phyloP scores from a whole-genome alignment of 2,888 invertebrate genomes.

The Carpatolechia fugitivella region DNA sequence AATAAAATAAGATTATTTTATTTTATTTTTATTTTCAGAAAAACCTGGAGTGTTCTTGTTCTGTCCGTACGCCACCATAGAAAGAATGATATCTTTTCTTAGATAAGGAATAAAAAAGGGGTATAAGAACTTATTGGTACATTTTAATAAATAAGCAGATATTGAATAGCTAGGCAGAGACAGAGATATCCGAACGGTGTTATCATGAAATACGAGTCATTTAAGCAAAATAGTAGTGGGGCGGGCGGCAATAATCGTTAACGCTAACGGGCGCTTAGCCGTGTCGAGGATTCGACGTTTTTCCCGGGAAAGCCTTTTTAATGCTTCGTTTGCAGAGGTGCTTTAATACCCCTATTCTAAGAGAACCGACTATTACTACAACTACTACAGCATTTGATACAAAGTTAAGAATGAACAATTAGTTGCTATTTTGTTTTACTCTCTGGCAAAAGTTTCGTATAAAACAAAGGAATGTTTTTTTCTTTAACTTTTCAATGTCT shows the following conservation, averaged over 20 bases:
- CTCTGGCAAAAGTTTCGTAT: not conserved
- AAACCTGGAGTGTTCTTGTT: too few species aligned
- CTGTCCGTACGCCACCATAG: too few species aligned
- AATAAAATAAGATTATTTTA: too few species aligned
- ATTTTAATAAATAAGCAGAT: not conserved
- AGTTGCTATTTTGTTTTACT: not conserved
- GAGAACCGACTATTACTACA: not conserved
- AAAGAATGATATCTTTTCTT: too few species aligned
- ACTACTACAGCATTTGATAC: not conserved
- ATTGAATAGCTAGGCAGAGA: constrained; percentile 25
- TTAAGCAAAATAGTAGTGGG: constrained; percentile 56
- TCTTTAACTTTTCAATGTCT: not conserved
- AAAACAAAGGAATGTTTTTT: not conserved
- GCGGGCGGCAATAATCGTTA: constrained; percentile 61
- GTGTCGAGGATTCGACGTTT: constrained; percentile 42
- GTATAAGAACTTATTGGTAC: too few species aligned
- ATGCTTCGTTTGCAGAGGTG: constrained; percentile 32
- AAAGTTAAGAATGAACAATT: not conserved
- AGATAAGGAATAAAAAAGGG: too few species aligned
- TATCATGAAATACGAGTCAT: constrained; percentile 57
- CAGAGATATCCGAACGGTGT: constrained; percentile 39
- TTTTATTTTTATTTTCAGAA: too few species aligned
- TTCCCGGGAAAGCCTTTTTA: constrained; percentile 45
- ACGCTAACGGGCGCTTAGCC: constrained; percentile 58
- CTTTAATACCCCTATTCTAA: constrained; percentile 10